phyloP scores from a whole-genome alignment of 2,888 invertebrate genomes.

The Yponomeuta sedellus region DNA sequence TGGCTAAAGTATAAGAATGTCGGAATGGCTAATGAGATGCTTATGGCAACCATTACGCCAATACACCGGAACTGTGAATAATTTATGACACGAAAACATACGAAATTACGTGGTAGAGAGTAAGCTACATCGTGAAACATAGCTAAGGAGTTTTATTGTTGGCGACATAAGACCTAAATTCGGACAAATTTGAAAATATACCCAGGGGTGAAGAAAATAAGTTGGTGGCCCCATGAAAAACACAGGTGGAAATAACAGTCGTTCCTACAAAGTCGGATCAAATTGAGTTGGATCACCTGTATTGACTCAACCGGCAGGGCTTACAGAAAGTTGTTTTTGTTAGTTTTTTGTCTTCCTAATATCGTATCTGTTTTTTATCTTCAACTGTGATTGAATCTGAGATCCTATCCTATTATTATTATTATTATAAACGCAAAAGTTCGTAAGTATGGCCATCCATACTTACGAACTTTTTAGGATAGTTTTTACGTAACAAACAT shows the following conservation, averaged over 20 bases:
- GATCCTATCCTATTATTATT: too few species aligned
- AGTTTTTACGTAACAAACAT: too few species aligned
- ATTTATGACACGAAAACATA: constrained; percentile 30
- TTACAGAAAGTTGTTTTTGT: too few species aligned
- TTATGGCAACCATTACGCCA: constrained; percentile 36
- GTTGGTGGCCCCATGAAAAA: neutral
- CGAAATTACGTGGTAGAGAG: neutral
- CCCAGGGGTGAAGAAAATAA: neutral
- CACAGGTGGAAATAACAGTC: neutral
- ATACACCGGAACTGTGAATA: constrained; percentile 34
- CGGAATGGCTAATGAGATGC: constrained; percentile 31
- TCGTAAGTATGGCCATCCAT: too few species aligned
- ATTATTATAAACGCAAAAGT: too few species aligned
- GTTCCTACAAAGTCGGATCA: too few species aligned
- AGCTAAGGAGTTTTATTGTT: neutral
- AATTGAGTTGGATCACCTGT: too few species aligned
- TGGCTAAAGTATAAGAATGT: neutral
- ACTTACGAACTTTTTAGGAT: too few species aligned
- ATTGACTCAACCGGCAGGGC: too few species aligned
- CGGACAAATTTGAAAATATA: neutral
- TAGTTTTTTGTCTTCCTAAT: too few species aligned
- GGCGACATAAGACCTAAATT: neutral
- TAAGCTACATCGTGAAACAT: neutral
- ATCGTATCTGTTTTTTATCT: too few species aligned
- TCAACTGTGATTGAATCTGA: too few species aligned